A percentile compares a stretch with the other conserved stretches of the same genome.
These are phyloP conservation scores for Capromys pilorides DNA, from an alignment of 2,797 vertebrate species.

Conservation along the genomic window DNA sequence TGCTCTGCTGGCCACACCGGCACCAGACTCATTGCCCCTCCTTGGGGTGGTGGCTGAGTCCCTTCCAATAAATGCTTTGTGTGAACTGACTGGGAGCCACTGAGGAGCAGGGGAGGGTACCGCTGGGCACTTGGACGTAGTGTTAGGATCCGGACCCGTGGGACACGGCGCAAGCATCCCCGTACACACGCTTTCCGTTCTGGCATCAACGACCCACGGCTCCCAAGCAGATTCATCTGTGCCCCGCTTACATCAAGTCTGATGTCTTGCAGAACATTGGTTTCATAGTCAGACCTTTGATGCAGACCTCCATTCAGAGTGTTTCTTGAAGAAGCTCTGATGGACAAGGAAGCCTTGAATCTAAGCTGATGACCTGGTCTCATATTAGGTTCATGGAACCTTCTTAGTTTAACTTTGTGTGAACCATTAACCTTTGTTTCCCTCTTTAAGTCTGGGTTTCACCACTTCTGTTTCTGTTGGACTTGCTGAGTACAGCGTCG, in stretches of 20 bases:
- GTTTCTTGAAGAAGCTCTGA: conserved; percentile 41
- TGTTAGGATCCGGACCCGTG: background rate
- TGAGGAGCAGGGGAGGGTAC: background rate
- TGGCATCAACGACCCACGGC: conserved; percentile 27
- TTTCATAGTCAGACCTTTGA: background rate
- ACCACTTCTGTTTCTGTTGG: conserved; percentile 51
- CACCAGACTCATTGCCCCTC: background rate
- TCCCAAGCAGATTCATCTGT: background rate
- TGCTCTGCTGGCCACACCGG: background rate
- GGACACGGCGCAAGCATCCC: background rate
- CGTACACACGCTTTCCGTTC: conserved; percentile 14
- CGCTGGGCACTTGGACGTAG: background rate
- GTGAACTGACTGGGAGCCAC: background rate
- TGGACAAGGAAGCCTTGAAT: background rate
- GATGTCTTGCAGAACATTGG: conserved; percentile 34
- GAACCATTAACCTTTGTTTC: background rate
- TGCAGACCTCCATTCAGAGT: background rate
- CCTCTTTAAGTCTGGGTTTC: conserved; percentile 57
- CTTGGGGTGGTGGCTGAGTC: background rate
- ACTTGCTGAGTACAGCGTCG: conserved; percentile 26
- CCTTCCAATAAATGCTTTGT: background rate
- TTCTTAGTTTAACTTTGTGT: conserved; percentile 27
- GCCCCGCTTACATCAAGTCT: background rate
- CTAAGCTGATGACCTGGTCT: conserved; percentile 32
- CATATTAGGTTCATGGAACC: conserved; percentile 14